Base-by-base conservation (phyloP, 2,113 vertebrate species). In the Zosterops borbonicus region DNA sequence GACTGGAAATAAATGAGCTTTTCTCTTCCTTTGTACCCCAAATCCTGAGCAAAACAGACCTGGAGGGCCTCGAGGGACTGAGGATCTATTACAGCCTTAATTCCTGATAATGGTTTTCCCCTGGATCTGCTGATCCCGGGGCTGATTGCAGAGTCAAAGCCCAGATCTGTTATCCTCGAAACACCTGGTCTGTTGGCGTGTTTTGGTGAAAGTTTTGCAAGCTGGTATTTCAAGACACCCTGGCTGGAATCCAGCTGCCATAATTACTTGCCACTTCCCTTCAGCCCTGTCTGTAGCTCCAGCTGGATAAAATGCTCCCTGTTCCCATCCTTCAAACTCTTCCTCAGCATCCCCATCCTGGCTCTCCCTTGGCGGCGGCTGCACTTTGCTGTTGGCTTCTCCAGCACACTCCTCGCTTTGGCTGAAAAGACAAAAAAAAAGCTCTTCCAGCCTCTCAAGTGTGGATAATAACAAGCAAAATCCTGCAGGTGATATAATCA, bases 121-220 rank as follows among this genome's bases (percentile, higher is more conserved):
- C 86, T 24, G 58, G 67, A 55, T 71, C 65, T 71, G 68, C 77
- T 49, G 83, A 35, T 92, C 62, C 64, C 0, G 15, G 69, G 58
- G 58, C 46, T 21, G 64, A 78, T 42, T 65, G 71, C 35, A 5
- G 79, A 41, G 56, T 37, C 64, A 58, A 56, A 91, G 52, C 12
- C 24, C 71, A 56, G 85, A 35, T 95, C 85, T 95, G 90, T 94
- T 94, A 92, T 92, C 92, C 94, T 94, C 47, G 94, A 97, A 97
- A 77, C 91, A 95, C 87, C 91, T 49, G 81, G 60, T 44, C 95
- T 42, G 62, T 37, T 95, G 96, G 94, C 62, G 3, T 65, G 56
- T 87, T 96, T 89, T 91, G 95, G 95, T 92, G 96, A 95, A 95
- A 95, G 91, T 97, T 93, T 96, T 96, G 88, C 92, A 93, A 95